A percentile compares a stretch with the other conserved stretches of the same genome.
phyloP scores from a whole-genome alignment of 2,797 vertebrate species.

The Pelodytes ibericus region DNA sequence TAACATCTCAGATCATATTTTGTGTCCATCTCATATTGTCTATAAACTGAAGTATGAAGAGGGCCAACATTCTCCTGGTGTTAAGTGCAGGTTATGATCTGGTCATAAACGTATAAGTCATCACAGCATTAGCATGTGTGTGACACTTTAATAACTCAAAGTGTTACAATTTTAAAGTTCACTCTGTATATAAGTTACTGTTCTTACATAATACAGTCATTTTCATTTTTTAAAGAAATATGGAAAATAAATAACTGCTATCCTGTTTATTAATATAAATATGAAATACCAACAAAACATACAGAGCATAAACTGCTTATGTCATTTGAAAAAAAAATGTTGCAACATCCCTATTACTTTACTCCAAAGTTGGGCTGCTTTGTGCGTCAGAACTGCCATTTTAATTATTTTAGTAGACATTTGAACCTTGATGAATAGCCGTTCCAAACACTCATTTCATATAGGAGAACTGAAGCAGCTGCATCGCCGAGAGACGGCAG shows the following conservation, averaged over 20 bases:
- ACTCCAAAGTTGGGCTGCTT: no score
- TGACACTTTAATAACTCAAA: background rate
- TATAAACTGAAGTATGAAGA: background rate
- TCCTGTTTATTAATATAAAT: no score
- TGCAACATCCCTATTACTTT: slow-evolving; percentile 6
- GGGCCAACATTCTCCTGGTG: background rate
- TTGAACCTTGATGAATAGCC: slow-evolving; percentile 20
- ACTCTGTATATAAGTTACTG: no score
- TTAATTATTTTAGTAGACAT: background rate
- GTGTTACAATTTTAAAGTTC: no score
- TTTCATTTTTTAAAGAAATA: no score
- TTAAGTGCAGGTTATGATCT: background rate
- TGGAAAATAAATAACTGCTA: no score
- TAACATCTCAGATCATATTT: no score
- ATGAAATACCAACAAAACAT: no score
- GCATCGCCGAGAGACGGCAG: slow-evolving; percentile 13
- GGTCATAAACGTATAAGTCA: background rate
- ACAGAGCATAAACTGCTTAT: no score
- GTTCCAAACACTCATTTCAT: slow-evolving; percentile 16
- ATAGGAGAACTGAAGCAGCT: slow-evolving; percentile 30
- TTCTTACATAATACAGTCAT: no score
- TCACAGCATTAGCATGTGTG: background rate
- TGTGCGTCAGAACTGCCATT: background rate
- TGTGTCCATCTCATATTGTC: no score
- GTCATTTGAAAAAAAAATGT: background rate